These are phyloP conservation scores for Bugula neritina DNA, from an alignment of 2,888 invertebrate genomes.

Conservation along the genomic window DNA sequence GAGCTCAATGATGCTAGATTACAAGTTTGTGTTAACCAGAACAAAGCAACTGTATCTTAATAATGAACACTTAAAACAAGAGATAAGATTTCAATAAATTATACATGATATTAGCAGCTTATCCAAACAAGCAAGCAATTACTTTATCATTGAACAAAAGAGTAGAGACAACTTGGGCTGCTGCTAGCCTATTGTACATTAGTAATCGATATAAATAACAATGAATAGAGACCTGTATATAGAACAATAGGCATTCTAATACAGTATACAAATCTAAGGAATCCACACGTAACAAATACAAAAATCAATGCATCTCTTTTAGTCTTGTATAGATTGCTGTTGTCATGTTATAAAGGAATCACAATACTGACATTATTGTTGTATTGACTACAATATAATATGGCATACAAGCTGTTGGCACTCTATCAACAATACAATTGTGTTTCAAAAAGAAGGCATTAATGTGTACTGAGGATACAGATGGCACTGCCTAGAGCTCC, in stretches of 20 bases:
- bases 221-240: constrained; percentile 12
- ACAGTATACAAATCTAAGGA: constrained; percentile 22
- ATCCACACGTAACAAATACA: constrained; percentile 25
- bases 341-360: constrained; percentile 1
- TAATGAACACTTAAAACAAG: constrained; percentile 15
- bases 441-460: too few relatives aligned
- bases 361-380: constrained; percentile 4
- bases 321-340: neutral
- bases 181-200: constrained; percentile 4
- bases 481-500: too few relatives aligned
- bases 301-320: constrained; percentile 18
- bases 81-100: constrained; percentile 26
- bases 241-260: neutral
- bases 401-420: neutral
- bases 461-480: too few relatives aligned
- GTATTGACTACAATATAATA: neutral
- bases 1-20: too few relatives aligned
- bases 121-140: constrained; percentile 24
- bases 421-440: constrained; percentile 25
- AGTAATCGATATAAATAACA: constrained; percentile 14
- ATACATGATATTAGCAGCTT: constrained; percentile 3
- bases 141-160: constrained; percentile 22
- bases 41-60: neutral
- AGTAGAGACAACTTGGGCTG: neutral
- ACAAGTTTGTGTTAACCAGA: neutral